Evolutionary conservation across 2,797 vertebrate species (phyloP), one percentile per base, ranked within the genome.

Genomic region (Trichosurus vulpecula): DNA sequence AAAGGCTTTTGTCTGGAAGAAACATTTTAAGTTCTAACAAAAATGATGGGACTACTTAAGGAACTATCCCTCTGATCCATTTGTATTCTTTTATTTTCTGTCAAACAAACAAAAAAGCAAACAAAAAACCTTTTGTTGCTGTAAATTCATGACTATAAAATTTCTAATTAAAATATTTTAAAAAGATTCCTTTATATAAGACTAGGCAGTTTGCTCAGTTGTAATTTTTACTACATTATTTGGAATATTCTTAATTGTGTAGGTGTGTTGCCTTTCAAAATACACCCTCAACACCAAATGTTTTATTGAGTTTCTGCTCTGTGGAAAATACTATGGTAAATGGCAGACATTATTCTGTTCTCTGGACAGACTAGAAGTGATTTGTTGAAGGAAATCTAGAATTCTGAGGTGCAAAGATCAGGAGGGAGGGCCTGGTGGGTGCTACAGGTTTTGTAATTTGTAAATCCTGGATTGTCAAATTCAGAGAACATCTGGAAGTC

Each of bases 111-210:
- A 74, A 74, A 66, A 66, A 74, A 74, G 35, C 35, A 66, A 66
- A n/a, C 1, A 74, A n/a, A 81, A 81, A 81, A 3, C 14, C 35
- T n/a, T 81, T 81, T 41, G 16, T 74, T 74, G 35, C 19, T 47
- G 6, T 47, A 47, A 81, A n/a, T 74, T 4, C 14, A 16, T 74
- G 14, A 74, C 35, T 1, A n/a, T 19, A n/a, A 47, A 47, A 81
- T 81, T 74, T 22, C 35, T 74, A n/a, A 41, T 13, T 19, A 74
- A 74, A n/a, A 66, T 66, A 66, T n/a, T 66, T 90, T 52, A 93
- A 52, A 56, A 95, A 54, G n/a, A 41, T 51, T 31, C 52, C 3
- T 56, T 95, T 51, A 54, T 16, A 58, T 91, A 95, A 94, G 29
- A 55, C 92, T 54, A 27, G 27, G n/a, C 30, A 27, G 41, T 92